Conservation (phyloP, 2,888 invertebrate genomes). For the Lingula anatina region DNA sequence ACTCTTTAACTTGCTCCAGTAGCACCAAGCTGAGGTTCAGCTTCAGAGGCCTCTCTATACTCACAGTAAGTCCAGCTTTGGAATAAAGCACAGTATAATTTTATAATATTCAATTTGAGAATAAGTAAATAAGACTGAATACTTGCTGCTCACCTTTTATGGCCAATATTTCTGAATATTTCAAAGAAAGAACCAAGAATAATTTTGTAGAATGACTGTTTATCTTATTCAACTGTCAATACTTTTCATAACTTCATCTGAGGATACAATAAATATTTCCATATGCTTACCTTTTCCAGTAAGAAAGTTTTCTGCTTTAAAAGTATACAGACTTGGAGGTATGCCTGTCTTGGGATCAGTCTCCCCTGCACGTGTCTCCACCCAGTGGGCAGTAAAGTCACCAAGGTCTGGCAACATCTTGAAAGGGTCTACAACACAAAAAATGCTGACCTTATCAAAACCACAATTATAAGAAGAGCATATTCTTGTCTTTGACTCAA, state of each 20-base stretch:
- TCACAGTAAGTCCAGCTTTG: slow-evolving; percentile 29
- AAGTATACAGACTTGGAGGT: slow-evolving; percentile 66
- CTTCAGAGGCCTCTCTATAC: slow-evolving; percentile 39
- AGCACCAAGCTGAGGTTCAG: slow-evolving; percentile 29
- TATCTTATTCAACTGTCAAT: background rate
- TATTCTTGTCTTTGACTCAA: too few relatives aligned
- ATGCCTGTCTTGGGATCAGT: slow-evolving; percentile 68
- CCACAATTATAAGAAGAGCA: too few relatives aligned
- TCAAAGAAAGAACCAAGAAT: background rate
- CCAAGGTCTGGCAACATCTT: slow-evolving; percentile 37
- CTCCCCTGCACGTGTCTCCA: slow-evolving; percentile 60
- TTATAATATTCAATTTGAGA: too few relatives aligned
- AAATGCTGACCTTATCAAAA: too few relatives aligned
- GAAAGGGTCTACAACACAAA: slow-evolving; percentile 22
- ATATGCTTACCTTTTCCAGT: slow-evolving; percentile 18
- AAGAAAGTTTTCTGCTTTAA: slow-evolving; percentile 39
- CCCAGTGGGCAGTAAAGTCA: slow-evolving; percentile 37
- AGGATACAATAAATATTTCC: background rate
- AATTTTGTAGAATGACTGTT: background rate
- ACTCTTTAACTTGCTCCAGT: slow-evolving; percentile 22
- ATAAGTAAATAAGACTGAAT: too few relatives aligned
- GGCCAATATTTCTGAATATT: background rate
- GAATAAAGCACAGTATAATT: slow-evolving; percentile 6
- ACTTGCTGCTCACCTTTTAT: too few relatives aligned
- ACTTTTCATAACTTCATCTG: background rate